Conservation (phyloP, 2,113 vertebrate genomes). For the Cochlearius cochlearius region DNA sequence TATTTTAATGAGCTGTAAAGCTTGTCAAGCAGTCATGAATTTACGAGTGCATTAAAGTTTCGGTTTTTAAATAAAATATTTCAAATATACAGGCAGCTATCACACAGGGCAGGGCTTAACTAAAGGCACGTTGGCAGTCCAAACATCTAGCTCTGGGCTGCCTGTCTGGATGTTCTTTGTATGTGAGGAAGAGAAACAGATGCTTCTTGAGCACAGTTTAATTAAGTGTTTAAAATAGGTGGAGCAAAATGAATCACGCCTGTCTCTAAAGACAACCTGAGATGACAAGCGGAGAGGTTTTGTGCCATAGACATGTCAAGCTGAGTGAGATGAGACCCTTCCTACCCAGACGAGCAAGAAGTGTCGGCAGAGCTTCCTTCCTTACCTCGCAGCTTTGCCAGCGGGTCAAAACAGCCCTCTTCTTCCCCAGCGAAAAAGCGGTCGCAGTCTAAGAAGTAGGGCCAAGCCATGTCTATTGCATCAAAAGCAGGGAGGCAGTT, state of each 20-base stretch:
- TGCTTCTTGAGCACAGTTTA: neutral
- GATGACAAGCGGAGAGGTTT: neutral
- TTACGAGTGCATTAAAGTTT: neutral
- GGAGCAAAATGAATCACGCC: neutral
- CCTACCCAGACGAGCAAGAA: neutral
- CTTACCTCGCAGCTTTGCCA: slow-evolving; percentile 84
- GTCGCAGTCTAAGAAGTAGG: slow-evolving; percentile 93
- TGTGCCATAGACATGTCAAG: neutral
- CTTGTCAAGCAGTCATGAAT: neutral
- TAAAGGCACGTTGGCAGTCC: neutral
- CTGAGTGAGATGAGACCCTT: neutral
- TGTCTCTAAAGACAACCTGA: neutral
- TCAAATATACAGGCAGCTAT: neutral
- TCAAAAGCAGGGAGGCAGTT: slow-evolving; percentile 89
- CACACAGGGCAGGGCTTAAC: neutral
- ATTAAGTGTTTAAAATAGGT: neutral
- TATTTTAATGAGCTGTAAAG: neutral
- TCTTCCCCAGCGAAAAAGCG: slow-evolving; percentile 83
- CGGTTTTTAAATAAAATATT: neutral
- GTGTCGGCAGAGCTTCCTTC: neutral
- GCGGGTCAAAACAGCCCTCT: slow-evolving; percentile 89
- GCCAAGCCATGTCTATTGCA: slow-evolving; percentile 95
- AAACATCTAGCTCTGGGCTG: neutral
- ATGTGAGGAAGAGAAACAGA: neutral
- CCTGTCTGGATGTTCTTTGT: neutral